Evolutionary conservation across 2,113 vertebrate species (phyloP), one percentile per base, ranked within the genome.

Genomic region (Archilochus colubris): DNA sequence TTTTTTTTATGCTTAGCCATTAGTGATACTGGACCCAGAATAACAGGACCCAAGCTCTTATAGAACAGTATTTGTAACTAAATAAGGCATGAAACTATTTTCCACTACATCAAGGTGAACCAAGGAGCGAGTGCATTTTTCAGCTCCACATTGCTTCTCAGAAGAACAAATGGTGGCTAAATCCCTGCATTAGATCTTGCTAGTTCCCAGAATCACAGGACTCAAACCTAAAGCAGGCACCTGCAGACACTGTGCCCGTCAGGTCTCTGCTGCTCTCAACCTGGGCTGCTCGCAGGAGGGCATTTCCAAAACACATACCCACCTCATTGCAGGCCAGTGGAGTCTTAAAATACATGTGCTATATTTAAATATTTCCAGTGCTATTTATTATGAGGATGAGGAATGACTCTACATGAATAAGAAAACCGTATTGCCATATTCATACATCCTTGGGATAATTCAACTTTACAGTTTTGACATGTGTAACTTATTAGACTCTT

Each of bases 401-500:
- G 15, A 93, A 57, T 28, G 78, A 67, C 24, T 85, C 28, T 46
- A 50, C 13, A 7, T 0, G 3, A 85, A 24, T 55, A 53, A 2
- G 10, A 76, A 64, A 84, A 40, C 8, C 3, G 27, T 9, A 59
- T 9, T 63, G 73, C 51, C 74, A 44, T 36, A 89, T 76, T 94
- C 68, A 59, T 22, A 43, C 50, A 73, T 3, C 28, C 64, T 81
- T 64, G 54, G 79, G 55, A 89, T 88, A 86, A 77, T 77, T 86
- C 76, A 70, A 5, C 64, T 88, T 95, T 95, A 83, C 85, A 91
- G 96, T 91, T 95, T 93, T 95, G 96, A 94, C 94, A 89, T 58
- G 54, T 88, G 94, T 50, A 94, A 85, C 90, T 95, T 94, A 95
- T 92, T 95, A 93, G 91, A 72, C 79, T 93, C 75, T 68, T 28